phyloP scores from a whole-genome alignment of 2,888 invertebrate genomes.

The Herminia tarsipennalis region DNA sequence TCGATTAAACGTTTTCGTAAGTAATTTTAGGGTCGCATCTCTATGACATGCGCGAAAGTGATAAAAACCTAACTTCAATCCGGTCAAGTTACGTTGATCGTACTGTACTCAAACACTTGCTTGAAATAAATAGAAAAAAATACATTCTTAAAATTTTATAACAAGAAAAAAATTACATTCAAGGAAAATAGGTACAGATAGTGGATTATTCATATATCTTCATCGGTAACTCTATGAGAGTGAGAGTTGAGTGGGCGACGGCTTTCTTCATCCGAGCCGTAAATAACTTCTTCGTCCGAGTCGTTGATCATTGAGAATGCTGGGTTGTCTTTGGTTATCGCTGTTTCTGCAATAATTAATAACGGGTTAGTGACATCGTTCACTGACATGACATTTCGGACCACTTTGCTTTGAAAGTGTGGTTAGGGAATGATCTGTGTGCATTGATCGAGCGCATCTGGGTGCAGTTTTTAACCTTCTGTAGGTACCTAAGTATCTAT shows the following conservation, averaged over 20 bases:
- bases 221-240: constrained; percentile 87
- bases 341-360: constrained; percentile 88
- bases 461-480: too few species aligned
- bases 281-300: constrained; percentile 98
- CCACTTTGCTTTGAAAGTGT: too few species aligned
- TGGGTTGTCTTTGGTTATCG: constrained; percentile 98
- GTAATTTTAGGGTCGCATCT: too few species aligned
- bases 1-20: too few species aligned
- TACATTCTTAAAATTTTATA: constrained; percentile 57
- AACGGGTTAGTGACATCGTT: background rate
- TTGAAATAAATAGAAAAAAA: constrained; percentile 20
- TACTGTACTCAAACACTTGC: too few species aligned
- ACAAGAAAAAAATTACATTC: constrained; percentile 64
- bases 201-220: constrained; percentile 69
- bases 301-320: constrained; percentile 99
- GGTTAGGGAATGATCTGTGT: too few species aligned
- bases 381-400: too few species aligned
- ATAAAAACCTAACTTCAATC: too few species aligned
- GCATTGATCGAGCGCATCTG: too few species aligned
- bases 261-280: constrained; percentile 96
- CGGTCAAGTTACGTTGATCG: too few species aligned
- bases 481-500: too few species aligned
- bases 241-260: constrained; percentile 91
- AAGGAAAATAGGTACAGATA: constrained; percentile 45
- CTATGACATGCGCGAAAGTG: too few species aligned